A percentile compares a stretch with the other conserved stretches of the same genome.
Conservation (phyloP, 2,888 invertebrate genomes). For the Galeruca laticollis region DNA sequence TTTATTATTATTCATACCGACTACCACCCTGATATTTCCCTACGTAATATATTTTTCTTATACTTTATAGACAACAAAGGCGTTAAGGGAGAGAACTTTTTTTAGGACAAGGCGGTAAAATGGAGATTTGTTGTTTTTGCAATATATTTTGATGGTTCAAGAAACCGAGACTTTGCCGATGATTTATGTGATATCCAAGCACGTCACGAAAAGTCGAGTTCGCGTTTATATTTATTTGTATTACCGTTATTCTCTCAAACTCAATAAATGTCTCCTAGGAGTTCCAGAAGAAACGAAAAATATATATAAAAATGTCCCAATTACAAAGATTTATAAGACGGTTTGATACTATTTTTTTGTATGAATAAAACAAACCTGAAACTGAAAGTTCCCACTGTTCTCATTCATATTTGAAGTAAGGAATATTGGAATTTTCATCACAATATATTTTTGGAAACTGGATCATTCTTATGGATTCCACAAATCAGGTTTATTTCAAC, state of each 20-base stretch:
- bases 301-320: background rate
- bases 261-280: conserved; percentile 5
- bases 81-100: conserved; percentile 25
- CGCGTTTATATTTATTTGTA: conserved; percentile 24
- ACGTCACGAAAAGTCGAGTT: conserved; percentile 26
- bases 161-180: conserved; percentile 25
- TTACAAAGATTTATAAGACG: background rate
- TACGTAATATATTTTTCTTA: conserved; percentile 7
- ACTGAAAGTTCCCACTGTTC: too few relatives aligned
- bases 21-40: conserved; percentile 2
- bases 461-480: too few relatives aligned
- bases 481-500: too few relatives aligned
- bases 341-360: background rate
- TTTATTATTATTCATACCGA: background rate
- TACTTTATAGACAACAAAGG: conserved; percentile 25
- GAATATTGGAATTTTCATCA: too few relatives aligned
- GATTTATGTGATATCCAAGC: conserved; percentile 18
- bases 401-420: too few relatives aligned
- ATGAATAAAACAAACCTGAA: too few relatives aligned
- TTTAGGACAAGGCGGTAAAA: conserved; percentile 21
- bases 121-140: conserved; percentile 33
- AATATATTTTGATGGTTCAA: conserved; percentile 29
- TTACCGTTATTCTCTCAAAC: conserved; percentile 8
- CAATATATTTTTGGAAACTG: too few relatives aligned
- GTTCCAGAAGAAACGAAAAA: background rate